Evolutionary conservation across 1,140 invertebrate genomes (phyloP), one percentile per base, ranked within the genome.

Genomic region (Diprion similis): DNA sequence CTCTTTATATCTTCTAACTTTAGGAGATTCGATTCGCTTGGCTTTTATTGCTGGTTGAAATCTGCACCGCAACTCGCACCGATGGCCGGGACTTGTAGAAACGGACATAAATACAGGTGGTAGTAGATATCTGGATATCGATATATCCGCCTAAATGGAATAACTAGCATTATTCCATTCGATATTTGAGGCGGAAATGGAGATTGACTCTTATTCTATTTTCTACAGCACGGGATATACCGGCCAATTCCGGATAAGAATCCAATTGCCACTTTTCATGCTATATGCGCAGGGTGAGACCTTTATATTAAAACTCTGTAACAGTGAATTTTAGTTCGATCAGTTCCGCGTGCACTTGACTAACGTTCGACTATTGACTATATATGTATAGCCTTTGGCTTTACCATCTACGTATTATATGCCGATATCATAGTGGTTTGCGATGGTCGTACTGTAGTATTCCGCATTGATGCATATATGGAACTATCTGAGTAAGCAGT

Each of bases 171-270:
- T 59, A 59, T 59, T 15, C n/a, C 4, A 59, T 4, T 59, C 51
- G 51, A 59, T 59, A 59, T 59, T 17, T 59, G 51, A 59, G 51
- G n/a, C 11, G 51, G 51, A 59, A 59, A 59, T 59, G 51, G 51
- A 59, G 51, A 59, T 59, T 59, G 11, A 59, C 51, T 10, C 9
- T 59, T 59, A 59, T 59, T 17, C 51, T 59, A 59, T 59, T 15
- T 59, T 59, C 51, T 37, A 37, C 6, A 59, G n/a, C 51, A 59
- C 51, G 11, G 51, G 51, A 59, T 17, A 59, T 17, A 59, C 51
- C 51, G n/a, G 51, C 11, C 51, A 59, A 59, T 59, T 59, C n/a
- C 51, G 51, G 11, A 59, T 59, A 59, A 59, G 51, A 59, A 59
- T 59, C 51, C 51, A 59, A 59, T 59, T 59, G 51, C 9, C 51